phyloP scores from a whole-genome alignment of 2,797 vertebrate genomes.

The Pipistrellus kuhlii region DNA sequence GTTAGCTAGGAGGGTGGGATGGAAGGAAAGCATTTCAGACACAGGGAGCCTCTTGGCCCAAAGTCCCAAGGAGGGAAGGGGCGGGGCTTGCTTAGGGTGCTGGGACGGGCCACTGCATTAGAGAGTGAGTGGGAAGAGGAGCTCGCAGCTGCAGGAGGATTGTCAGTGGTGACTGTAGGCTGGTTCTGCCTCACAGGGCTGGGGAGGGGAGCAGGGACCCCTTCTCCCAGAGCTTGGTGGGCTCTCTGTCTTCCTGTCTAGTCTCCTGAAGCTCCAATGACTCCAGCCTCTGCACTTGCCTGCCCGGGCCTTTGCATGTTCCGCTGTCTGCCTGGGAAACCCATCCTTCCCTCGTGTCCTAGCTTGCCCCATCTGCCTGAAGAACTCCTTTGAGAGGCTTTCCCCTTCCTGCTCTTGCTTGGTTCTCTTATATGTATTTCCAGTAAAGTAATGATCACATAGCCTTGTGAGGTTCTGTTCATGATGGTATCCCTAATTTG shows the following conservation, averaged over 20 bases:
- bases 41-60: no score
- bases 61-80: neutral
- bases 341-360: neutral
- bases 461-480: neutral
- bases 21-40: neutral
- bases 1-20: neutral
- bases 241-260: neutral
- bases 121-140: neutral
- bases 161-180: accelerated
- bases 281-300: neutral
- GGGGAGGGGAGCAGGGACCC: no score
- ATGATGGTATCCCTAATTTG: neutral
- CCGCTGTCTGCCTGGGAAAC: neutral
- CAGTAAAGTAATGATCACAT: neutral
- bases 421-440: neutral
- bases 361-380: neutral
- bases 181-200: neutral
- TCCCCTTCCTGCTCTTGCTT: neutral
- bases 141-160: accelerated
- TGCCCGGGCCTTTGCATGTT: neutral
- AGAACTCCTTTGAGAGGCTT: neutral
- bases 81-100: accelerated
- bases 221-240: neutral
- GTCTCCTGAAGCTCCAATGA: neutral
- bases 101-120: neutral